Conservation (phyloP, 1,140 invertebrate species). For the Papilio xuthus region DNA sequence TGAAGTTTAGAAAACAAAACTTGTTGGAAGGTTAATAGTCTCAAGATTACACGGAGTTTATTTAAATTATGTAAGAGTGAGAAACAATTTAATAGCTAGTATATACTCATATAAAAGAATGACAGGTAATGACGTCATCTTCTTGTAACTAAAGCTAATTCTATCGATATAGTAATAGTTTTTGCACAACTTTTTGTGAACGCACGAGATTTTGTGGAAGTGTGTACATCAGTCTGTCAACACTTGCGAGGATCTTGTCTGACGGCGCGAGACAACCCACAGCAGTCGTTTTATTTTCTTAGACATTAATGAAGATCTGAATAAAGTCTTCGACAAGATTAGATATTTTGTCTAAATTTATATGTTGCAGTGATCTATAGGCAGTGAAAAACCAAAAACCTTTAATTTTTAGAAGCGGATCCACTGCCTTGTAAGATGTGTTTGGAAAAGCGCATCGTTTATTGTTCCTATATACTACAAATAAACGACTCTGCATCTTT, state of each 20-base stretch:
- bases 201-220: neutral
- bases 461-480: neutral
- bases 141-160: neutral
- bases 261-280: neutral
- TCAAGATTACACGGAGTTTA: too few species aligned
- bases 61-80: neutral
- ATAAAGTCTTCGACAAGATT: neutral
- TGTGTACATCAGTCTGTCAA: constrained; percentile 8
- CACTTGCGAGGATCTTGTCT: constrained; percentile 1
- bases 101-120: neutral
- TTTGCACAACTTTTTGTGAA: neutral
- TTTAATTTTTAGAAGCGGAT: neutral
- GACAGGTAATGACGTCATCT: neutral
- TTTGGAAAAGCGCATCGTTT: neutral
- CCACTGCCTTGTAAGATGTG: too few species aligned
- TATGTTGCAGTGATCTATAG: neutral
- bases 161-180: neutral
- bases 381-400: too few species aligned
- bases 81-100: neutral
- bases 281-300: neutral
- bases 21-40: too few species aligned
- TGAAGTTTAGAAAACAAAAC: too few species aligned
- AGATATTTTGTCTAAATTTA: neutral
- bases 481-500: neutral
- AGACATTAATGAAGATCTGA: neutral